Percentiles rank a stretch among this genome's conserved stretches.
Evolutionary conservation across 2,113 vertebrate species (phyloP).

Genomic region (Oncorhynchus nerka): DNA sequence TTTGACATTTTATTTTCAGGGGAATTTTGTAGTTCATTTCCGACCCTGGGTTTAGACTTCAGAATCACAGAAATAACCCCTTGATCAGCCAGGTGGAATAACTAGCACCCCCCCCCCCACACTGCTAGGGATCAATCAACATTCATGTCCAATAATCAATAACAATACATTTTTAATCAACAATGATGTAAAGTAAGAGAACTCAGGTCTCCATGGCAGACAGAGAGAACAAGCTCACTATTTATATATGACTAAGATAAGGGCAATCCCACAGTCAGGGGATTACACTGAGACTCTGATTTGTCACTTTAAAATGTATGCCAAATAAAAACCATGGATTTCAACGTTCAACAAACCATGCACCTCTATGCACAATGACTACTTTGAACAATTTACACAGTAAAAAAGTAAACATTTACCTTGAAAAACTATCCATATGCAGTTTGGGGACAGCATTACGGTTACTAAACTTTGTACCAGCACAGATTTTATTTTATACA

Average conservation of each 20-base stretch:
- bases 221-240: neutral
- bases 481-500: too few species aligned
- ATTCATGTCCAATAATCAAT: neutral
- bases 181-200: neutral
- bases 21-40: too few species aligned
- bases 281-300: too few species aligned
- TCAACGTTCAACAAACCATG: too few species aligned
- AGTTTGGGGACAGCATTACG: too few species aligned
- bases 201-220: neutral
- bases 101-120: constrained; percentile 7
- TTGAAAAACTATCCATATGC: too few species aligned
- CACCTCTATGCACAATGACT: too few species aligned
- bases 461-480: neutral
- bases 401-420: neutral
- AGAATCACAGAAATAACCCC: neutral
- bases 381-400: neutral
- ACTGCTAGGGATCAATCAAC: constrained; percentile 10
- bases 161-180: neutral
- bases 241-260: neutral
- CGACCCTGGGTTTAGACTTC: neutral
- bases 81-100: neutral
- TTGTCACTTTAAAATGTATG: too few species aligned
- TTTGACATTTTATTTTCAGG: too few species aligned
- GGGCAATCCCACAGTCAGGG: too few species aligned
- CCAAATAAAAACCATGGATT: too few species aligned